Percentiles rank a stretch among this genome's conserved stretches.
Conservation (phyloP, 2,113 vertebrate genomes). For the Pipra filicauda region DNA sequence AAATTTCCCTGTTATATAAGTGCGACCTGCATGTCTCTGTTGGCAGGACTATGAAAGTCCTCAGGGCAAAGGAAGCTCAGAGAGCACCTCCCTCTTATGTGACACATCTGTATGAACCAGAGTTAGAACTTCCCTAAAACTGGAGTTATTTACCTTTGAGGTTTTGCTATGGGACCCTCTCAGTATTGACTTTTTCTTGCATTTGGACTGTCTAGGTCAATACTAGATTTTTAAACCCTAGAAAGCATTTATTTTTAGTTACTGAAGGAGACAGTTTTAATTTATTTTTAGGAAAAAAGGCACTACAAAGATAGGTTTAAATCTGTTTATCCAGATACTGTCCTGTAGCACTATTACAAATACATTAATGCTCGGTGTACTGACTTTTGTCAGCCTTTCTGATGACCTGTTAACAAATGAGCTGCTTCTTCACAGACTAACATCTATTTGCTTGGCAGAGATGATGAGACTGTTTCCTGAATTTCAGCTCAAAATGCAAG, state of each 20-base stretch:
- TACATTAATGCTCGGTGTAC: fast-evolving
- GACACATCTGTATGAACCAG: background rate
- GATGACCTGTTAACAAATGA: background rate
- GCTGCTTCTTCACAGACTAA: background rate
- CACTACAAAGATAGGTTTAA: background rate
- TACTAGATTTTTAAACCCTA: background rate
- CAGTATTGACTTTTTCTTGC: background rate
- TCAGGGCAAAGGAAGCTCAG: background rate
- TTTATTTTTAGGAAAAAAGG: background rate
- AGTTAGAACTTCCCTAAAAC: background rate
- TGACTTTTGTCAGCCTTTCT: background rate
- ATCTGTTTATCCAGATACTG: background rate
- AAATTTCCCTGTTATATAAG: background rate
- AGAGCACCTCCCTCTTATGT: background rate
- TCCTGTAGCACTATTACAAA: background rate
- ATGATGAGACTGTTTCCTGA: background rate
- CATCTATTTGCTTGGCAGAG: background rate
- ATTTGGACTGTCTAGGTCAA: background rate
- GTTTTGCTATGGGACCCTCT: background rate
- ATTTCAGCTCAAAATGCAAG: background rate
- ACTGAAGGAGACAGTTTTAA: background rate
- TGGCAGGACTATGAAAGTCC: background rate
- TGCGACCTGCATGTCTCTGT: fast-evolving
- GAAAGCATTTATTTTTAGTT: background rate
- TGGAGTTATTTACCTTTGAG: background rate